Evolutionary conservation across 2,888 invertebrate genomes (phyloP), one percentile per base, ranked within the genome.

Genomic region (Euplexia lucipara): DNA sequence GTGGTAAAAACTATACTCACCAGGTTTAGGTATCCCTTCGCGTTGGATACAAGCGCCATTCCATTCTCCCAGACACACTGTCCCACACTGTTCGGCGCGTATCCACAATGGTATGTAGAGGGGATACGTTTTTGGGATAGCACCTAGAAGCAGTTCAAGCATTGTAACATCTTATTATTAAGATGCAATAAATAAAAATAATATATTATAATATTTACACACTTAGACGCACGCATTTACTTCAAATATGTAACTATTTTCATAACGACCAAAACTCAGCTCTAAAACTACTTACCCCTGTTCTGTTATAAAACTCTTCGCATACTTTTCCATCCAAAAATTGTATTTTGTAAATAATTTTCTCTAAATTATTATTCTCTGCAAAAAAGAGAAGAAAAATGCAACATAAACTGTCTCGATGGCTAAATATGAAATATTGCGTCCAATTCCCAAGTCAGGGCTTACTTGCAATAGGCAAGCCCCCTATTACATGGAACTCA

Each of bases 41-140:
- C 69, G 66, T 93, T 93, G 8, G 91, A 87, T 1, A 87, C 86
- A 1, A 93, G 82, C 0, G 82, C 88, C 89, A 91, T 89, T 0
- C 94, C 93, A 35, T 87, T 91, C 4, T 92, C 91, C 88, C 90
- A 92, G 0, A 82, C 66, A 57, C 93, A 93, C 16, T 22, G 60
- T 84, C 75, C 0, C 79, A 56, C 82, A 37, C 83, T 86, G 30
- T 78, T 80, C 1, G 52, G 47, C 0, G 89, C 82, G 48, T 79
- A 85, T 0, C 82, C 91, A 8, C 92, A 92, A 10, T 83, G 67
- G 56, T 85, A 86, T 10, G 82, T 57, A 0, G 47, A 22, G 0
- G 87, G 86, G 0, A 48, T 26, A 0, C 59, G 34, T 4, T 60
- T 59, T 2, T 45, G 47, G 0, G 74, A 64, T 20, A 53, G 35